Base-by-base conservation (phyloP, 2,113 vertebrate genomes). In the Vidua chalybeata region DNA sequence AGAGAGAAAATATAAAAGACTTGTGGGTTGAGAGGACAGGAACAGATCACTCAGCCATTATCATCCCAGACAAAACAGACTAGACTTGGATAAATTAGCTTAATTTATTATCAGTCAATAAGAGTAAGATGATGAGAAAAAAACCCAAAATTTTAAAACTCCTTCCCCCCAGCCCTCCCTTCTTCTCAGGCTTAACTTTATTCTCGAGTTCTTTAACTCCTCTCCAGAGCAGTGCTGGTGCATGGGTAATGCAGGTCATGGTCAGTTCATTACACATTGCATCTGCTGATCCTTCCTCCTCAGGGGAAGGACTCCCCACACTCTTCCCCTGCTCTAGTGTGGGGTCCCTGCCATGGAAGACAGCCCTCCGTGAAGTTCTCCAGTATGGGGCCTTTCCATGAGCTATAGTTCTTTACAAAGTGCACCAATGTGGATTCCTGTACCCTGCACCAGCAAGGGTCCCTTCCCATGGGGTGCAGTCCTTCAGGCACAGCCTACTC, bases 1-100 rank as follows among this genome's bases (percentile, higher is more conserved):
- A n/a, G 8, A 78, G 80, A 43, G 15, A 48, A 55, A 61, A 61
- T 3, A 3, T 45, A 35, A 59, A 54, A 74, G 31, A 33, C 30
- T 74, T 0, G 0, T 39, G 58, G 28, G 24, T 78, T 9, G 15
- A 10, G 49, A 64, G 49, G 15, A 24, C 28, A 23, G 39, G 54
- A 22, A 68, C 39, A 33, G 31, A 59, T 68, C 26, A 37, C 16
- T 74, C 18, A 37, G 39, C 18, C 9, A 2, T 61, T 61, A 17
- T 18, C 12, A 24, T 61, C 30, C 24, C 5, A 41, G 39, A 31
- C 21, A 54, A 80, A 91, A 35, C 59, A 79, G 22, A 54, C 24
- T 54, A 46, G 39, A 46, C 39, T 61, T 54, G 62, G 46, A 46
- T 37, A 61, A 75, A 54, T 37, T 67, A 89, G 23, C 11, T n/a